Evolutionary conservation across 1,140 invertebrate genomes (phyloP), one percentile per base, ranked within the genome.

Genomic region (Teleopsis dalmanni): DNA sequence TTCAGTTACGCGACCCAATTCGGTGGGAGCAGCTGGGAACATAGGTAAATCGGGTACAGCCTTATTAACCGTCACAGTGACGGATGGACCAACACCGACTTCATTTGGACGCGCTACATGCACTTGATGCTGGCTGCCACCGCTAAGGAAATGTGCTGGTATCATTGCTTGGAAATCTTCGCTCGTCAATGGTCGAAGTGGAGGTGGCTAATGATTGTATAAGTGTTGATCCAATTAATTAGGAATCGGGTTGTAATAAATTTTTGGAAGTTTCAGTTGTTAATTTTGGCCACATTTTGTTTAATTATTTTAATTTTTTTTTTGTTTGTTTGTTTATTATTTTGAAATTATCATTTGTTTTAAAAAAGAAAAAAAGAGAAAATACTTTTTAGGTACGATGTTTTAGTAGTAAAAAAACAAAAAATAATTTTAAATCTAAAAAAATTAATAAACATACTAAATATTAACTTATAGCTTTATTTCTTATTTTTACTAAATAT

Each of bases 141-240:
- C 77, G 59, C 76, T 76, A 52, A 88, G 81, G 80, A 91, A 91
- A 75, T 88, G 87, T 66, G 85, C 81, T 58, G 89, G 88, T 61
- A 92, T 91, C 87, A 93, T 88, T 71, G 88, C 87, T 81, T 90
- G 85, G 80, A 91, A 91, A 74, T 91, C 87, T 76, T 90, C 87
- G 77, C 85, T 91, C 73, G 87, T 91, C 75, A 90, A 83, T 62
- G 87, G 85, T 73, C 85, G 82, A 71, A 84, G 77, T 72, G 84
- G 81, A 74, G 65, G 43, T 34, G 53, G 37, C 47, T 46, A 14
- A 22, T 18, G n/a, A n/a, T n/a, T n/a, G n/a, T n/a, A 23, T 19
- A 19, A 8, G 8, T 8, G 35, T 14, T 9, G 35, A n/a, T n/a
- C n/a, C n/a, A n/a, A n/a, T n/a, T n/a, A n/a, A n/a, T n/a, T n/a